phyloP scores from a whole-genome alignment of 2,113 vertebrate species.

The Dipodomys merriami region DNA sequence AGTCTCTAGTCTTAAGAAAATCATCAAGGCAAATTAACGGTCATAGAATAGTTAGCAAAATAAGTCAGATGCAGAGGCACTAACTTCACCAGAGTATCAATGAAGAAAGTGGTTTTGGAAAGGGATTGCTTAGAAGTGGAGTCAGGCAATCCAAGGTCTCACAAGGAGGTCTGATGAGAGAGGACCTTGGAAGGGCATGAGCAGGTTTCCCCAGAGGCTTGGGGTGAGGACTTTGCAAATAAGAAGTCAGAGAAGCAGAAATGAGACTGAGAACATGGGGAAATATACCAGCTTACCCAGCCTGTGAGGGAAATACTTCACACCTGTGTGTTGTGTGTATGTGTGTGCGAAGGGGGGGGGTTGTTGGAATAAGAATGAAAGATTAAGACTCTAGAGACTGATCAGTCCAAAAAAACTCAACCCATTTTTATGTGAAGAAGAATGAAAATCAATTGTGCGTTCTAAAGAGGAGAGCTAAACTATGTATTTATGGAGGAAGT shows the following conservation, averaged over 20 bases:
- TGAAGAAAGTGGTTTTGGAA: neutral
- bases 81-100: neutral
- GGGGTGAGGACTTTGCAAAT: neutral
- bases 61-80: neutral
- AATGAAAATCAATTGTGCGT: neutral
- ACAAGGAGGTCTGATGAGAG: neutral
- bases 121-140: neutral
- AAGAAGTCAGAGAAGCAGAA: neutral
- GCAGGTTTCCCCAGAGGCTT: neutral
- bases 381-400: neutral
- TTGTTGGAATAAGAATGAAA: neutral
- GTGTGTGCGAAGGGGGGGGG: neutral
- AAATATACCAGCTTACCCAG: neutral
- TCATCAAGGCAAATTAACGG: neutral
- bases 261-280: neutral
- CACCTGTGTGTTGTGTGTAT: neutral
- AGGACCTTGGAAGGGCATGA: neutral
- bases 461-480: neutral
- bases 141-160: neutral
- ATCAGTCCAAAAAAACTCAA: neutral
- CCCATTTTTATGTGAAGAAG: neutral
- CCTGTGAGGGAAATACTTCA: neutral
- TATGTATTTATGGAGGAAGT: neutral
- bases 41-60: conserved; percentile 41
- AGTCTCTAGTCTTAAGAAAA: conserved; percentile 19